Evolutionary conservation across 2,888 invertebrate species (phyloP).

Genomic region (Drosophila trichaetosa): DNA sequence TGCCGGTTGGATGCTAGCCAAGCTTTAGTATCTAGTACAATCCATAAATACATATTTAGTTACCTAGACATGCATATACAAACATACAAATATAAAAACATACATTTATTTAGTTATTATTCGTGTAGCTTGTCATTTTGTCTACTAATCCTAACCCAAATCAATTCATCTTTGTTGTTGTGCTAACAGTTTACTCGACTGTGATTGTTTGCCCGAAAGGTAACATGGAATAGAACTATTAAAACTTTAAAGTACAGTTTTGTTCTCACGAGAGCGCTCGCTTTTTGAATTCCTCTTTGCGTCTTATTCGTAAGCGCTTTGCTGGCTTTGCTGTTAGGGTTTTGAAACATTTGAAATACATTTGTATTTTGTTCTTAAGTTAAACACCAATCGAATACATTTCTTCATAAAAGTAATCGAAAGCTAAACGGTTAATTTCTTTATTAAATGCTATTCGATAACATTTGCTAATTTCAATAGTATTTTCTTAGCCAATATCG

Average conservation of each 20-base stretch:
- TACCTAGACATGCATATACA: not conserved
- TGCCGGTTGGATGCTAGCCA: constrained; percentile 54
- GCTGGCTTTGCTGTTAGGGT: not conserved
- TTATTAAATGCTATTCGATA: not conserved
- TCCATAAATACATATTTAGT: not conserved
- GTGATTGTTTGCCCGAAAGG: constrained; percentile 57
- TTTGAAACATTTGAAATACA: too few species aligned
- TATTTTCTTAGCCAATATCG: not conserved
- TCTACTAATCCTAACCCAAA: constrained; percentile 56
- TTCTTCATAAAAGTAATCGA: not conserved
- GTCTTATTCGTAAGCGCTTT: constrained; percentile 20
- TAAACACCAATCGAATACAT: not conserved
- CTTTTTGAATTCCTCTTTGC: not conserved
- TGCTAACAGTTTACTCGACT: constrained; percentile 59
- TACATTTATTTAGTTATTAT: not conserved
- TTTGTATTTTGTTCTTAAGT: not conserved
- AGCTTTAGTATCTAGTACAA: constrained; percentile 30
- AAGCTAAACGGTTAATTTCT: not conserved
- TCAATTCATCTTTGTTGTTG: constrained; percentile 40
- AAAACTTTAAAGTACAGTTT: not conserved
- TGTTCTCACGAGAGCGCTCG: not conserved
- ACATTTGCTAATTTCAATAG: not conserved
- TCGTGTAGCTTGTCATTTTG: constrained; percentile 23
- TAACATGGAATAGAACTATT: constrained; percentile 32
- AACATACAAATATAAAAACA: not conserved